Evolutionary conservation across 2,113 vertebrate species (phyloP).

Genomic region (Erinaceus europaeus): DNA sequence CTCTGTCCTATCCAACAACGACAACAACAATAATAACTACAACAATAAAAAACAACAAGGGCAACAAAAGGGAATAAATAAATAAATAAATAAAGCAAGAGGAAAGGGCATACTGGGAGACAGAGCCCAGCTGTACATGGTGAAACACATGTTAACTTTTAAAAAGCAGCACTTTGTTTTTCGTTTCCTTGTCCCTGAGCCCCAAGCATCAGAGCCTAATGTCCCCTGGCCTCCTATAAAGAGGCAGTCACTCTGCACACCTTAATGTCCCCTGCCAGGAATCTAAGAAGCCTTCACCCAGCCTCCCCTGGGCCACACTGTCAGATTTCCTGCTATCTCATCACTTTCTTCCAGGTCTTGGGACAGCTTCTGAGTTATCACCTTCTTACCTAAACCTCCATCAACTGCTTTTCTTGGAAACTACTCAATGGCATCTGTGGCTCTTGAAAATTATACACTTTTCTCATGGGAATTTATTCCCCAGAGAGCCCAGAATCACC

Average conservation of each 20-base stretch:
- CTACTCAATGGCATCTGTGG: neutral
- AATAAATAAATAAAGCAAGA: too few relatives aligned
- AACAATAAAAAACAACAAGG: too few relatives aligned
- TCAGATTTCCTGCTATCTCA: neutral
- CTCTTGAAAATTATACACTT: neutral
- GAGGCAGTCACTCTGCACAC: neutral
- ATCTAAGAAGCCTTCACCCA: neutral
- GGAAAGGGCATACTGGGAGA: slow-evolving; percentile 55
- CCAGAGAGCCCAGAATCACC: neutral
- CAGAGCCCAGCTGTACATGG: slow-evolving; percentile 39
- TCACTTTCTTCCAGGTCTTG: neutral
- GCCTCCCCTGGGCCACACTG: accelerated
- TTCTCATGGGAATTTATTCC: neutral
- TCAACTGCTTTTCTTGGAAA: slow-evolving; percentile 25
- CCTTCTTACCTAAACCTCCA: neutral
- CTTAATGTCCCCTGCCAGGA: neutral
- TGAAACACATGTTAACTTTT: slow-evolving; percentile 45
- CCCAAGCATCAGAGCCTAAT: neutral
- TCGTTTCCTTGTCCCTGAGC: neutral
- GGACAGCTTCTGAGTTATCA: neutral
- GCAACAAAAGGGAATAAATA: too few relatives aligned
- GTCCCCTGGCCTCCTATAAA: neutral
- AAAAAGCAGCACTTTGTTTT: neutral
- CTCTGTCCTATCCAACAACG: too few relatives aligned
- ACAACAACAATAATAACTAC: too few relatives aligned